Percentiles rank a stretch among this genome's conserved stretches.
phyloP scores from a whole-genome alignment of 2,888 invertebrate species.

The Amphipoea lucens region DNA sequence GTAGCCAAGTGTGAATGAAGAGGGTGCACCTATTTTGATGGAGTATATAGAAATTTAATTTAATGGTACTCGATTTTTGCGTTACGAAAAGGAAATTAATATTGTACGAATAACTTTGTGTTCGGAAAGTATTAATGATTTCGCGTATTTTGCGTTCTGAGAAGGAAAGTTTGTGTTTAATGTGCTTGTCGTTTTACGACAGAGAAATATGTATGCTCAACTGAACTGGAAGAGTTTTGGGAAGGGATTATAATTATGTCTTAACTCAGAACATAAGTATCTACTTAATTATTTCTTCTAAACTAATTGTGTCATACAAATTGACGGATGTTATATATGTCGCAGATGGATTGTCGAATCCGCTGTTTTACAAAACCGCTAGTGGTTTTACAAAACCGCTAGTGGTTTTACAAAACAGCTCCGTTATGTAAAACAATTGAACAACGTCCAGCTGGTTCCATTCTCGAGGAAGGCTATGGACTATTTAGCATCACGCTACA shows the following conservation, averaged over 20 bases:
- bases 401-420: too few relatives aligned
- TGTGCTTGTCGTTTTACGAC: constrained; percentile 10
- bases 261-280: background rate
- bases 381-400: too few relatives aligned
- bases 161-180: background rate
- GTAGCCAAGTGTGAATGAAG: constrained; percentile 71
- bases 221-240: constrained; percentile 23
- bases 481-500: too few relatives aligned
- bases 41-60: constrained; percentile 58
- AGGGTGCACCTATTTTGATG: constrained; percentile 64
- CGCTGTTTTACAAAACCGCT: too few relatives aligned
- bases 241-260: constrained; percentile 8
- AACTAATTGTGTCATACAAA: background rate
- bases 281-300: background rate
- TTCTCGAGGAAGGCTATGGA: too few relatives aligned
- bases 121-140: constrained; percentile 30
- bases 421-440: too few relatives aligned
- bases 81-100: constrained; percentile 52
- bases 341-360: too few relatives aligned
- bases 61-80: constrained; percentile 42
- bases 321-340: background rate
- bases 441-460: too few relatives aligned
- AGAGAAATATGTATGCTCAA: background rate
- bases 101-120: constrained; percentile 26
- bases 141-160: constrained; percentile 4